A percentile compares a stretch with the other conserved stretches of the same genome.
Conservation (phyloP, 1,140 invertebrate species). For the Pseudobourletiella spinata region DNA sequence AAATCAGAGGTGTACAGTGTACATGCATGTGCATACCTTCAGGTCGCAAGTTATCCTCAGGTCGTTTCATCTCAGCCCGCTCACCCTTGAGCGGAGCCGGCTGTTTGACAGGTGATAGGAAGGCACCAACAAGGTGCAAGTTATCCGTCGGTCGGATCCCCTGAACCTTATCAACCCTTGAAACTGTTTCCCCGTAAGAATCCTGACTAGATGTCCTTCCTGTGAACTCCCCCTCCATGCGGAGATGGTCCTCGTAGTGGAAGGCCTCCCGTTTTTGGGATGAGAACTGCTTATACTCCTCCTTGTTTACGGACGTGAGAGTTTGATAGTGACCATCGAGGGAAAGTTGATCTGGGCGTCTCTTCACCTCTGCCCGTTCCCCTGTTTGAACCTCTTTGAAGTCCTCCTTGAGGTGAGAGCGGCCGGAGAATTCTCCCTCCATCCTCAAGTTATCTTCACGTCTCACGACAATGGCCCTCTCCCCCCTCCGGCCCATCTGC, state of each 20-base stretch:
- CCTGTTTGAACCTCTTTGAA: slow-evolving; percentile 42
- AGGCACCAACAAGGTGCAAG: not conserved
- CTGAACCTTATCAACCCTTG: not conserved
- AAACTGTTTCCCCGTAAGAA: not conserved
- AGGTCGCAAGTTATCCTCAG: slow-evolving; percentile 38
- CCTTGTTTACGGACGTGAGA: not conserved
- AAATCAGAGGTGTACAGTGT: too few species aligned
- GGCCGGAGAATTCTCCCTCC: slow-evolving; percentile 36
- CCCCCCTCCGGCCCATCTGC: not conserved
- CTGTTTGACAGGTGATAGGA: not conserved
- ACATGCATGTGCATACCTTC: too few species aligned
- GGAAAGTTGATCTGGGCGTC: slow-evolving; percentile 49
- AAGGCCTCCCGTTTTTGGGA: not conserved
- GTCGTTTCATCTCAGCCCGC: slow-evolving; percentile 46
- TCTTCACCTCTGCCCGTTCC: slow-evolving; percentile 12
- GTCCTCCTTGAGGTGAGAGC: slow-evolving; percentile 21
- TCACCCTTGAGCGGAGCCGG: slow-evolving; percentile 42
- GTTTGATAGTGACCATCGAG: slow-evolving; percentile 52
- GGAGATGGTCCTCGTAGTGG: slow-evolving; percentile 47
- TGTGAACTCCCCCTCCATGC: slow-evolving; percentile 52
- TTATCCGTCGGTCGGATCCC: not conserved
- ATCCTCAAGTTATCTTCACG: slow-evolving; percentile 40
- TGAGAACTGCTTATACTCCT: not conserved
- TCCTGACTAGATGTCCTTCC: slow-evolving; percentile 3
- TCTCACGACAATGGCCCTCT: slow-evolving; percentile 37